These are phyloP conservation scores for Cydia strobilella DNA, from an alignment of 1,140 invertebrate genomes.

Conservation along the genomic window DNA sequence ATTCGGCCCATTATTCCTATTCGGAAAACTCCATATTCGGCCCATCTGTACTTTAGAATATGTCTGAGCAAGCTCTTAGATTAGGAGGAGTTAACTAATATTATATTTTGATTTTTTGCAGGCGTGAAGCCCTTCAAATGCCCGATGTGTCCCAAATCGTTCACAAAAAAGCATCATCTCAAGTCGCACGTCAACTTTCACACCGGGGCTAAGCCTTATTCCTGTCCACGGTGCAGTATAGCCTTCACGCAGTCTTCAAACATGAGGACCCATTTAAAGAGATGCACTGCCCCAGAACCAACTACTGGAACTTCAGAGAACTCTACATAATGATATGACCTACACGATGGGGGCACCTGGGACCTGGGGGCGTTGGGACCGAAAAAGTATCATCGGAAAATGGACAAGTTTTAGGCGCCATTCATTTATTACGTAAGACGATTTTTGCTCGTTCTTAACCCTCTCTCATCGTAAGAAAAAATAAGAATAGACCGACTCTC, in stretches of 20 bases:
- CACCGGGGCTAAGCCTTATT: slow-evolving; percentile 88
- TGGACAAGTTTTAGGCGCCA: no score
- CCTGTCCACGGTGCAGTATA: slow-evolving; percentile 86
- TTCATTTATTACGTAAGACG: no score
- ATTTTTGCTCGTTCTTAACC: no score
- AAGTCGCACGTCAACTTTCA: slow-evolving; percentile 93
- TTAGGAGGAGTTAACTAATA: slow-evolving; percentile 11
- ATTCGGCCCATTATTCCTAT: no score
- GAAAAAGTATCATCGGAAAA: no score
- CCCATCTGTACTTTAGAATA: no score
- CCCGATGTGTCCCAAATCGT: slow-evolving; percentile 90
- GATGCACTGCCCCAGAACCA: slow-evolving; percentile 75
- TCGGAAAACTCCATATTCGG: no score
- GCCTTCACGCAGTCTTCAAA: slow-evolving; percentile 89
- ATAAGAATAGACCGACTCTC: no score
- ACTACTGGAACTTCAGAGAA: not conserved
- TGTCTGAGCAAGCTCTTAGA: not conserved
- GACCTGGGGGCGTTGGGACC: no score
- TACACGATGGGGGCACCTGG: no score
- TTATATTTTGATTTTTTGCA: slow-evolving; percentile 46
- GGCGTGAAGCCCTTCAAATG: slow-evolving; percentile 94
- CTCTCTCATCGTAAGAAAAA: no score
- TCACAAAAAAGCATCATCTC: slow-evolving; percentile 92
- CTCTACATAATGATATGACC: not conserved
- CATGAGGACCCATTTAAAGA: slow-evolving; percentile 89